Evolutionary conservation across 2,113 vertebrate species (phyloP), one percentile per base, ranked within the genome.

Genomic region (Tetrao urogallus): DNA sequence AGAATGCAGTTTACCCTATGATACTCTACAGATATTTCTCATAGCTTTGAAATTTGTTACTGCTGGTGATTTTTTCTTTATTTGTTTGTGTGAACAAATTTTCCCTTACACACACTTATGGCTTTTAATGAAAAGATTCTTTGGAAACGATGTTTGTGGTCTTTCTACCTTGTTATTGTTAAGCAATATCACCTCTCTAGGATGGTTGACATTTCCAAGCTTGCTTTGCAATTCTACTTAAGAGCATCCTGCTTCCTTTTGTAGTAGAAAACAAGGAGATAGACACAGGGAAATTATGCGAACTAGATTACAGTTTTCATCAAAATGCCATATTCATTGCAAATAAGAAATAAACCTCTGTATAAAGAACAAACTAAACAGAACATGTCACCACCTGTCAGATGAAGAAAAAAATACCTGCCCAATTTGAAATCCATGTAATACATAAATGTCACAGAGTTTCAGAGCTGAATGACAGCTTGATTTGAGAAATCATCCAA

Each of bases 401-500:
- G 16, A 66, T 12, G 9, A 77, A 74, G 30, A 8, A 60, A 65
- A 86, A 94, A 89, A 14, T 82, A 50, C 7, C 3, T 78, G 18
- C 9, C 40, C 16, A 45, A 61, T 76, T 90, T 63, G 32, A 91
- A 86, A 88, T 45, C 38, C 20, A 65, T 88, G 63, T 81, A 73
- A 91, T 77, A 64, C 5, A 45, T 38, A 83, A 74, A 82, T 36
- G 20, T 45, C 24, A 70, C 28, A 47, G 43, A 45, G 43, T 61
- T 90, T 54, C 72, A 85, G 75, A 78, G 32, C 14, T 73, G 42
- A 58, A 65, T 61, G 86, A 74, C 15, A 45, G 64, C 34, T 91
- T 88, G 21, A 72, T 58, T 42, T 74, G 34, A 84, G 24, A 13
- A 95, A 90, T 77, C 30, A 86, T 56, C 24, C 42, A 82, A 36